Evolutionary conservation across 2,797 vertebrate species (phyloP).

Genomic region (Dallia pectoralis): DNA sequence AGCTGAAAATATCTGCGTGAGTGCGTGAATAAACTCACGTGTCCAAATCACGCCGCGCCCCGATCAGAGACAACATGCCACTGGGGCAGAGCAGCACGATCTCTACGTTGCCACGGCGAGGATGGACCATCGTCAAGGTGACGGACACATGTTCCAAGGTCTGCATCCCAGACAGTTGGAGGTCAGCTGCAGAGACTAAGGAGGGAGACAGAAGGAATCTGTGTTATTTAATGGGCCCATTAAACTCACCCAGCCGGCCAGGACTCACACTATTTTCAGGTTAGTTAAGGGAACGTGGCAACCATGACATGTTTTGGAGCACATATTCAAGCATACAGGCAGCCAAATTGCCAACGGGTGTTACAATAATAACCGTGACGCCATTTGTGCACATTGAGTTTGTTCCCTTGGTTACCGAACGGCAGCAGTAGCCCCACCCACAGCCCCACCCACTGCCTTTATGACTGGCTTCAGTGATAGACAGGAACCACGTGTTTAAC

Average conservation of each 20-base stretch:
- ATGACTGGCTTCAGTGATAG: too few species aligned
- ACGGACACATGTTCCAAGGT: slow-evolving; percentile 93
- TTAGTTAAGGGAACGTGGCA: too few species aligned
- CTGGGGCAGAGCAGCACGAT: slow-evolving; percentile 86
- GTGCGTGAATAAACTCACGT: slow-evolving; percentile 67
- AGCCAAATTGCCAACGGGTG: too few species aligned
- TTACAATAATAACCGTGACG: too few species aligned
- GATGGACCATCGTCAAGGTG: slow-evolving; percentile 84
- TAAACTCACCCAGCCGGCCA: too few species aligned
- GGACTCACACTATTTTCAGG: too few species aligned
- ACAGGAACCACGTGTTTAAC: too few species aligned
- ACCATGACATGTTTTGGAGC: too few species aligned
- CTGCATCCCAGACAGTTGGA: slow-evolving; percentile 84
- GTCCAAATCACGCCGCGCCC: slow-evolving; percentile 83
- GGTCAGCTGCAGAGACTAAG: slow-evolving; percentile 79
- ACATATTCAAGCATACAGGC: too few species aligned
- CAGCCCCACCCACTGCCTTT: too few species aligned
- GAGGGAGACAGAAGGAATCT: not conserved
- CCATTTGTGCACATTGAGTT: not conserved
- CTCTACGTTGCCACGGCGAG: slow-evolving; percentile 87
- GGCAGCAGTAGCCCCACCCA: not conserved
- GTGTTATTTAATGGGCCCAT: not conserved
- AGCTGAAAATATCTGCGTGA: fast-evolving
- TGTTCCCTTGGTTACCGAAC: not conserved
- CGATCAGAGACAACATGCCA: slow-evolving; percentile 87